Evolutionary conservation across 2,888 invertebrate species (phyloP).

Genomic region (Belgica antarctica): DNA sequence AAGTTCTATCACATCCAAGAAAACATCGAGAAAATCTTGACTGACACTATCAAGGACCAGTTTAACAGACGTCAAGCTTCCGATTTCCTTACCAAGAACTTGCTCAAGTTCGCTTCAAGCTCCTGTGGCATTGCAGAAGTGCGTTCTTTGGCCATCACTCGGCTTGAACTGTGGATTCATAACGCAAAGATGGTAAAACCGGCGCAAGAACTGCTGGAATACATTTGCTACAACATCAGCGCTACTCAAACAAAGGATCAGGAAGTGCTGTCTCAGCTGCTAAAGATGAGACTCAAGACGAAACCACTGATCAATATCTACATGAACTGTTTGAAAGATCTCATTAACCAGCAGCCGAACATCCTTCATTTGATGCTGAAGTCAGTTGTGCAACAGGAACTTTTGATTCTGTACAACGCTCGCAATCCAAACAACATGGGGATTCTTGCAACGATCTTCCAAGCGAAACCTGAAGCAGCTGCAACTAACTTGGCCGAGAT

Average conservation of each 20-base stretch:
- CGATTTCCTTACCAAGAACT: constrained; percentile 83
- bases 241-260: constrained; percentile 66
- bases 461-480: constrained; percentile 76
- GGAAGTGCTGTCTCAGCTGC: constrained; percentile 77
- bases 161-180: constrained; percentile 91
- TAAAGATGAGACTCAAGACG: constrained; percentile 88
- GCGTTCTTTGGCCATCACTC: constrained; percentile 53
- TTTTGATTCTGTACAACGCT: constrained; percentile 68
- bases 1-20: constrained; percentile 55
- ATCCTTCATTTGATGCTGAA: constrained; percentile 82
- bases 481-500: constrained; percentile 82
- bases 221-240: constrained; percentile 87
- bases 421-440: constrained; percentile 95
- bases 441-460: constrained; percentile 84
- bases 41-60: constrained; percentile 86
- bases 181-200: constrained; percentile 91
- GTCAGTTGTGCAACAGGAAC: constrained; percentile 90
- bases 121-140: constrained; percentile 84
- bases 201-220: constrained; percentile 87
- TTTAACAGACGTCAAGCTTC: constrained; percentile 79
- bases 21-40: constrained; percentile 73
- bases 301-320: constrained; percentile 89
- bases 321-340: constrained; percentile 84
- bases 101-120: constrained; percentile 78
- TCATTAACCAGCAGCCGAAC: constrained; percentile 79